phyloP scores from a whole-genome alignment of 2,113 vertebrate species.

The Neomonachus schauinslandi region DNA sequence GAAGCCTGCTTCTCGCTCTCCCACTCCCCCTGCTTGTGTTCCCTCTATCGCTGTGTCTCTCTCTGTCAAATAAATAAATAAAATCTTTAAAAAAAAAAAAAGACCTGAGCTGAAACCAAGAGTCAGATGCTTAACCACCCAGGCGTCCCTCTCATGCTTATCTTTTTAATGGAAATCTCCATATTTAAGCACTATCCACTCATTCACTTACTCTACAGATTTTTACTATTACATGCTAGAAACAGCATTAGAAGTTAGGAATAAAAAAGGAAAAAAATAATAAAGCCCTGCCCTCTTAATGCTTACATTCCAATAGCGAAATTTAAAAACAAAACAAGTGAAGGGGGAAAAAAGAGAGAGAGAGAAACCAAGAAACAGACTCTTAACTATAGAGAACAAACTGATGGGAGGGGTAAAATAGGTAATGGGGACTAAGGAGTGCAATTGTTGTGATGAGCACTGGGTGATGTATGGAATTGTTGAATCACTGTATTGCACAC shows the following conservation, averaged over 20 bases:
- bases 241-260: not conserved
- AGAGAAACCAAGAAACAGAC: not conserved
- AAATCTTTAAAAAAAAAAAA: no score
- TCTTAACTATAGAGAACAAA: not conserved
- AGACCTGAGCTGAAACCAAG: no score
- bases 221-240: constrained; percentile 32
- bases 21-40: no score
- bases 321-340: not conserved
- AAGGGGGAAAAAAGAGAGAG: not conserved
- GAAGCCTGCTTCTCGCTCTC: no score
- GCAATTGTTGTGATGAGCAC: not conserved
- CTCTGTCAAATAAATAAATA: no score
- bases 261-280: not conserved
- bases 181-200: constrained; percentile 16
- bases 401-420: not conserved
- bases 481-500: not conserved
- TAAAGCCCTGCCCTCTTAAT: not conserved
- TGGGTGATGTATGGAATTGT: not conserved
- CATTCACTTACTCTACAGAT: not conserved
- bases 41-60: no score
- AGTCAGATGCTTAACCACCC: no score
- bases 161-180: not conserved
- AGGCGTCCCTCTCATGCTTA: not conserved
- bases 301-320: not conserved
- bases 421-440: not conserved